Conservation (phyloP, 2,797 vertebrate species). For the Allobates femoralis region DNA sequence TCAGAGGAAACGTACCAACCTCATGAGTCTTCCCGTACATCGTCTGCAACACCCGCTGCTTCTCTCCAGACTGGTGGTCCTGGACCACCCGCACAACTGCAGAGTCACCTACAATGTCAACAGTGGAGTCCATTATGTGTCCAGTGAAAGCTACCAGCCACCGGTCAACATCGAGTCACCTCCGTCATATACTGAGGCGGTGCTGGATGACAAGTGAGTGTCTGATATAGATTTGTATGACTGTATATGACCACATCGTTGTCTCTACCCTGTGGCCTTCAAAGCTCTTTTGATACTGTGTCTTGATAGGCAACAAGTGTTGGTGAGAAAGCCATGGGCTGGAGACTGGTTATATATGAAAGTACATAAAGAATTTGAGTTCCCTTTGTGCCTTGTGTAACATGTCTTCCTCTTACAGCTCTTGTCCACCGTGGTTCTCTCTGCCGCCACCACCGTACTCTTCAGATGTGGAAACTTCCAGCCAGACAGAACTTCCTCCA, state of each 20-base stretch:
- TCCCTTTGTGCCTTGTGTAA: not conserved
- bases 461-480: conserved; percentile 78
- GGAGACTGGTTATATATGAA: not conserved
- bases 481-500: conserved; percentile 85
- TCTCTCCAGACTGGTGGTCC: conserved; percentile 91
- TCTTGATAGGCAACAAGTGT: too few relatives aligned
- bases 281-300: too few relatives aligned
- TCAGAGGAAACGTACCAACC: conserved; percentile 91
- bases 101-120: conserved; percentile 85
- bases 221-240: not conserved
- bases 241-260: too few relatives aligned
- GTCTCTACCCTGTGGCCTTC: not conserved
- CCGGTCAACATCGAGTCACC: conserved; percentile 85
- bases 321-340: not conserved
- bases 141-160: conserved; percentile 81
- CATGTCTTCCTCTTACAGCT: conserved; percentile 62
- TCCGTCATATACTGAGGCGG: conserved; percentile 93
- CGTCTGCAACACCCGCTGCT: conserved; percentile 91
- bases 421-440: conserved; percentile 94
- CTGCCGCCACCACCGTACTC: conserved; percentile 94
- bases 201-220: conserved; percentile 88
- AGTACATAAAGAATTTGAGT: too few relatives aligned
- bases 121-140: conserved; percentile 87
- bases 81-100: conserved; percentile 87
- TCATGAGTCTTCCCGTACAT: conserved; percentile 88